Conservation (phyloP, 2,888 invertebrate genomes). For the Meiosimyza platycephala region DNA sequence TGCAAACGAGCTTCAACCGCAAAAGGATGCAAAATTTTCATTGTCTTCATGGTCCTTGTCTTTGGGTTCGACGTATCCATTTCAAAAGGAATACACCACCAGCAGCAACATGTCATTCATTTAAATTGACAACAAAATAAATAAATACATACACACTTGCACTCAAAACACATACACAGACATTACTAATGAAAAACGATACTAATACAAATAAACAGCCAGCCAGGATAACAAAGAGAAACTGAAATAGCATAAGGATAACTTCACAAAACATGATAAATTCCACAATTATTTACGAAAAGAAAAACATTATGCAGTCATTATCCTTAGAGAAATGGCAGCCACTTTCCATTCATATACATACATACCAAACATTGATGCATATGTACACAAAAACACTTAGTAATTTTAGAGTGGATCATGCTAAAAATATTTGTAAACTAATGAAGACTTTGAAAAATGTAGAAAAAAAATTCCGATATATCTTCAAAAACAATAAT, state of each 20-base stretch:
- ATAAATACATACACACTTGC: conserved; percentile 2
- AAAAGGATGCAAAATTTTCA: conserved; percentile 32
- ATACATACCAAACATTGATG: neutral
- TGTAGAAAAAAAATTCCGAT: too few species aligned
- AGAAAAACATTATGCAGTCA: conserved; percentile 37
- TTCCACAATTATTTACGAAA: conserved; percentile 41
- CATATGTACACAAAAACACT: too few species aligned
- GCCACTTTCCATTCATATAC: conserved; percentile 24
- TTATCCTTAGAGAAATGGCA: conserved; percentile 41
- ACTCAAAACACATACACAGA: neutral
- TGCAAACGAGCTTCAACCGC: conserved; percentile 18
- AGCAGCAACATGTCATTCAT: conserved; percentile 38
- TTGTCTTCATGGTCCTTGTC: neutral
- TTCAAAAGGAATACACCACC: conserved; percentile 23
- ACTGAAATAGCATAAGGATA: conserved; percentile 12
- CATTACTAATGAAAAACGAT: conserved; percentile 33
- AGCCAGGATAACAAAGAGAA: conserved; percentile 10
- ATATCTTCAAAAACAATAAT: too few species aligned
- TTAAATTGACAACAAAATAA: conserved; percentile 38
- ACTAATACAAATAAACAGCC: conserved; percentile 9
- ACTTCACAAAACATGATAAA: conserved; percentile 27
- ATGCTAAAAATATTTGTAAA: too few species aligned
- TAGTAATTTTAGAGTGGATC: too few species aligned
- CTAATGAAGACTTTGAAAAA: too few species aligned
- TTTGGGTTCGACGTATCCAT: neutral